phyloP scores from a whole-genome alignment of 2,888 invertebrate species.

The Athrips mouffetella region DNA sequence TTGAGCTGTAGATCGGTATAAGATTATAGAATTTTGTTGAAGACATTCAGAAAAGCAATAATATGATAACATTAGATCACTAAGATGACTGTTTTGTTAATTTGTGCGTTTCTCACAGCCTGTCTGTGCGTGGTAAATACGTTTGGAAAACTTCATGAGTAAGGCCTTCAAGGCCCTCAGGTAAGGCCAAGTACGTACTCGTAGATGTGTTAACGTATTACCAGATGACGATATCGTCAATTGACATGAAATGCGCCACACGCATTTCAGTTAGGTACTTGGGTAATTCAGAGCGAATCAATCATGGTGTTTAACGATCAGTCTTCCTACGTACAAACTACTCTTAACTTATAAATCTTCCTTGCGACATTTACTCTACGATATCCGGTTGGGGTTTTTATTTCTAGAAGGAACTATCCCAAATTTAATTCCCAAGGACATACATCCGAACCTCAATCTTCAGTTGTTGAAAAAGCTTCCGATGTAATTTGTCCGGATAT shows the following conservation, averaged over 20 bases:
- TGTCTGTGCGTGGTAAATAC: no score
- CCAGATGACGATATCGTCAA: slow-evolving; percentile 4
- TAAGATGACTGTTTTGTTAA: not conserved
- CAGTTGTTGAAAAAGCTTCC: not conserved
- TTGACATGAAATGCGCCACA: slow-evolving; percentile 12
- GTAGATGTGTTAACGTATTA: not conserved
- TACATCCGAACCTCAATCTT: not conserved
- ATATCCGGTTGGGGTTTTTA: not conserved
- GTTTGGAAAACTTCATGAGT: no score
- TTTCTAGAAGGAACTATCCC: not conserved
- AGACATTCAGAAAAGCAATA: no score
- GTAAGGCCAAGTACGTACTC: not conserved
- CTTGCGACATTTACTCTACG: slow-evolving; percentile 18
- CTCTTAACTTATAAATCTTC: slow-evolving; percentile 37
- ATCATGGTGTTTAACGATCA: slow-evolving; percentile 43
- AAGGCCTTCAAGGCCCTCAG: no score
- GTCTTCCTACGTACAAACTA: slow-evolving; percentile 43
- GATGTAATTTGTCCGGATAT: slow-evolving; percentile 2
- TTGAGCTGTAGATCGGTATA: no score
- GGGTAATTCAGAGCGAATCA: slow-evolving; percentile 40
- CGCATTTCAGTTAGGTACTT: slow-evolving; percentile 11
- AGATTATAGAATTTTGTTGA: no score
- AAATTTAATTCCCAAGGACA: slow-evolving; percentile 3
- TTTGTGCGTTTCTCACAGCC: slow-evolving; percentile 13
- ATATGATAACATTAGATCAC: no score